A percentile compares a stretch with the other conserved stretches of the same genome.
Evolutionary conservation across 2,888 invertebrate species (phyloP).

Genomic region (Spisula solida): DNA sequence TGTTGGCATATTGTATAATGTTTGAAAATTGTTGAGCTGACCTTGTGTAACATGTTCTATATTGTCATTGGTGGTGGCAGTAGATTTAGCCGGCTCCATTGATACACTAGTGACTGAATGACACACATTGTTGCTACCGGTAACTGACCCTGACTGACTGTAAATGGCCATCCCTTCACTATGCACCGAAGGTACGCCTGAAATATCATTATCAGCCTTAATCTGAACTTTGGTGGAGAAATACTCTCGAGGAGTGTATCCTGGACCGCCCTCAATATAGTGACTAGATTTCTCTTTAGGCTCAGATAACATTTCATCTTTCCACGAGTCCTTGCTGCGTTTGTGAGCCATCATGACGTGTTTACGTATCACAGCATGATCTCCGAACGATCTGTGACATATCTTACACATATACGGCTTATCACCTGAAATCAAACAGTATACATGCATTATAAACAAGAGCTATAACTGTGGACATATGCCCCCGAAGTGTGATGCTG

Average conservation of each 20-base stretch:
- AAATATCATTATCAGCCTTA: neutral
- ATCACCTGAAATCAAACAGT: slow-evolving; percentile 80
- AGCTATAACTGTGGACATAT: slow-evolving; percentile 85
- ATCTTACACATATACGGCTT: slow-evolving; percentile 86
- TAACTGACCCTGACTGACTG: neutral
- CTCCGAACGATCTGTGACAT: slow-evolving; percentile 86
- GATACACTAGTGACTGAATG: neutral
- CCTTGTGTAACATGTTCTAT: neutral
- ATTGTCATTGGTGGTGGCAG: neutral
- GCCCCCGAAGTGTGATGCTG: too few species aligned
- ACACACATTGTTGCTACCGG: neutral
- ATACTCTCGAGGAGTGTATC: slow-evolving; percentile 34
- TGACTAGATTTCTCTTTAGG: slow-evolving; percentile 31
- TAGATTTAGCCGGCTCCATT: neutral
- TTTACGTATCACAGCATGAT: slow-evolving; percentile 81
- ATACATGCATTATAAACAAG: too few species aligned
- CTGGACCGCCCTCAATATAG: slow-evolving; percentile 40
- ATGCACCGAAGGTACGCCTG: neutral
- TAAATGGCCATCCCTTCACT: neutral
- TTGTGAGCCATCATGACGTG: slow-evolving; percentile 83
- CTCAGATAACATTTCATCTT: slow-evolving; percentile 35
- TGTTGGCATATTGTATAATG: neutral
- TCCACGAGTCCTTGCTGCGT: slow-evolving; percentile 78
- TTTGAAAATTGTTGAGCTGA: neutral
- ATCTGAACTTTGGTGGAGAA: neutral